Base-by-base conservation (phyloP, 1,140 invertebrate genomes). In the Saccostrea cuccullata region DNA sequence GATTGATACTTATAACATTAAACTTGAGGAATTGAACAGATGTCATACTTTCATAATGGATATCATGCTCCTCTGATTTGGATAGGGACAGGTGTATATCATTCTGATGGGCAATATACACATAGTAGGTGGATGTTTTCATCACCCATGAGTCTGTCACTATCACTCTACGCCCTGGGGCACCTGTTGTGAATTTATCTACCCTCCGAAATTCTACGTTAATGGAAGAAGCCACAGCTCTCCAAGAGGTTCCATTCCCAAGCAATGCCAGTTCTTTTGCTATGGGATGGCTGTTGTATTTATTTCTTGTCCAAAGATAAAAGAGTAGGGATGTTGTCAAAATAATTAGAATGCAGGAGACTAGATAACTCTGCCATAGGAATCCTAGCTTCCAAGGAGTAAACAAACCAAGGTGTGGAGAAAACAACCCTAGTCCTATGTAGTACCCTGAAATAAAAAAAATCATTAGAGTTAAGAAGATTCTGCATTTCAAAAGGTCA, bases 131-230 rank as follows among this genome's bases (percentile, higher is more conserved):
- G 0, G 96, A 96, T 2, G 98, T 96, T 95, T 98, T 98, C 40
- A 98, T 96, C n/a, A 98, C 96, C 98, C 98, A 98, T 91, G 97
- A 98, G 92, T 98, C 97, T 0, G 97, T 98, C 8, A 97, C 97
- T 90, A 98, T 96, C 56, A 98, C 95, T 92, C 96, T 96, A 84
- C 96, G 96, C 40, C 97, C 92, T 82, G 88, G 93, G 96, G 82
- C 96, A 96, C 96, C 96, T 88, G 97, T 96, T 30, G 96, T 96
- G 88, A 98, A 96, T 95, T 98, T 98, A 92, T 98, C 97, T 85
- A 95, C 89, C 96, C 96, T 96, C 94, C 97, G 95, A 94, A 97
- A 98, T 94, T 98, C 98, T 83, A 95, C 96, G 94, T 98, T 97
- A 83, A 98, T 97, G 90, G 97, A 96, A 40, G 96, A 95, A 77